Percentiles rank a stretch among this genome's conserved stretches.
Evolutionary conservation across 2,888 invertebrate genomes (phyloP).

Genomic region (Nebria salina): DNA sequence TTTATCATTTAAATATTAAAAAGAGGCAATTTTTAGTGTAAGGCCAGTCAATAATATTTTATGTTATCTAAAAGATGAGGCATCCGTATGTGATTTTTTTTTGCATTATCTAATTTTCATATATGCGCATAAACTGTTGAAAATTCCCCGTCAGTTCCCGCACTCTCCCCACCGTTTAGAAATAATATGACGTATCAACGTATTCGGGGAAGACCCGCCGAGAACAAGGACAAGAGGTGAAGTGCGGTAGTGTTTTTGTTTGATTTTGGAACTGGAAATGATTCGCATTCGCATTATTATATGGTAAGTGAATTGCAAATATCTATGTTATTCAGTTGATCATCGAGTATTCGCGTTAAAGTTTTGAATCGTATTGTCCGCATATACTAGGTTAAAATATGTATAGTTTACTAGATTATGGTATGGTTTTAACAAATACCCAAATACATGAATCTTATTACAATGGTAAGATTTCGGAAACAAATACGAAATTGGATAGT

Average conservation of each 20-base stretch:
- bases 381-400: slow-evolving; percentile 25
- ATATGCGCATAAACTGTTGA: not conserved
- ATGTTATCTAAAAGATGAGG: too few relatives aligned
- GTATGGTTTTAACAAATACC: slow-evolving; percentile 27
- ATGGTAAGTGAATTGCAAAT: slow-evolving; percentile 37
- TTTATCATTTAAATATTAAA: too few relatives aligned
- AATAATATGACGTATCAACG: not conserved
- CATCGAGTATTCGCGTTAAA: not conserved
- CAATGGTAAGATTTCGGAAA: slow-evolving; percentile 30
- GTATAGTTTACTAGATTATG: slow-evolving; percentile 37
- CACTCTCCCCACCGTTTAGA: slow-evolving; percentile 4
- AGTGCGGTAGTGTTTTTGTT: slow-evolving; percentile 20
- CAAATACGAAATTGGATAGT: not conserved
- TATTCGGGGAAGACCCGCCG: slow-evolving; percentile 39
- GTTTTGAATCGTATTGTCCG: slow-evolving; percentile 8
- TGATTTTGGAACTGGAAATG: slow-evolving; percentile 5
- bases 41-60: too few relatives aligned
- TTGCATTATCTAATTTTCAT: not conserved
- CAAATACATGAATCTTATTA: slow-evolving; percentile 23
- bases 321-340: slow-evolving; percentile 11
- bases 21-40: too few relatives aligned
- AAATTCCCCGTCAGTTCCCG: slow-evolving; percentile 14
- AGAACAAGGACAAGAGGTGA: slow-evolving; percentile 4
- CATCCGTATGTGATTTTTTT: not conserved
- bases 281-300: slow-evolving; percentile 19